A percentile compares a stretch with the other conserved stretches of the same genome.
phyloP scores from a whole-genome alignment of 1,140 invertebrate genomes.

The Pseudoatta argentina region DNA sequence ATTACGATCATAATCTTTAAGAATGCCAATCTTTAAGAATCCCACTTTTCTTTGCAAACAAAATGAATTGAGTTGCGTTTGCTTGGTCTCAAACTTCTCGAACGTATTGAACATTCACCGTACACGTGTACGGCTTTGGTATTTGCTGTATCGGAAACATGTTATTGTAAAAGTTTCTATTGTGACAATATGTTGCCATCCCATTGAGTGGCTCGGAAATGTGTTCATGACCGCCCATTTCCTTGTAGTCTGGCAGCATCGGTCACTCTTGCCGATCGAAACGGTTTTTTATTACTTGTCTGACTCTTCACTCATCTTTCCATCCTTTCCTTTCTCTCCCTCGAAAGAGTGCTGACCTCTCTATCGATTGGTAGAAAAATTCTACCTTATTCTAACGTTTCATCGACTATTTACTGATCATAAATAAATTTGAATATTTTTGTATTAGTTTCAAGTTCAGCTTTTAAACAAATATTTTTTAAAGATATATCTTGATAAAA shows the following conservation, averaged over 20 bases:
- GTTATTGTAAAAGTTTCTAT: conserved; percentile 48
- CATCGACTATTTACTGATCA: neutral
- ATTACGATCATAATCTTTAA: neutral
- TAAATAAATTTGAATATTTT: conserved; percentile 16
- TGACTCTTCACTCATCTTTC: neutral
- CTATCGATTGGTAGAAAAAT: conserved; percentile 4
- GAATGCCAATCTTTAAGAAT: neutral
- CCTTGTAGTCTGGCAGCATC: conserved; percentile 11
- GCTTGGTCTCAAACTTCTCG: neutral
- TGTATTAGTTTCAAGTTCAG: conserved; percentile 4
- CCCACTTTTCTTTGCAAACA: neutral
- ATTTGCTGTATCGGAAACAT: conserved; percentile 18
- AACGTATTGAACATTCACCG: neutral
- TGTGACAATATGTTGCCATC: conserved; percentile 5
- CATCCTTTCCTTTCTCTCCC: neutral
- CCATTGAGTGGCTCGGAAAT: conserved; percentile 30
- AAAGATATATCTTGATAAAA: neutral
- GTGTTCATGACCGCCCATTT: conserved; percentile 47
- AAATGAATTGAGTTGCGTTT: neutral
- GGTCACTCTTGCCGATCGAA: conserved; percentile 27
- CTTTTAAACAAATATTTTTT: neutral
- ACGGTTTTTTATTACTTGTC: conserved; percentile 41
- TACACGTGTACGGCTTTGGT: conserved; percentile 4
- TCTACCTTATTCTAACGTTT: neutral
- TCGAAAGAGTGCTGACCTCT: conserved; percentile 29